Conservation (phyloP, 2,113 vertebrate species). For the Apteryx owenii region DNA sequence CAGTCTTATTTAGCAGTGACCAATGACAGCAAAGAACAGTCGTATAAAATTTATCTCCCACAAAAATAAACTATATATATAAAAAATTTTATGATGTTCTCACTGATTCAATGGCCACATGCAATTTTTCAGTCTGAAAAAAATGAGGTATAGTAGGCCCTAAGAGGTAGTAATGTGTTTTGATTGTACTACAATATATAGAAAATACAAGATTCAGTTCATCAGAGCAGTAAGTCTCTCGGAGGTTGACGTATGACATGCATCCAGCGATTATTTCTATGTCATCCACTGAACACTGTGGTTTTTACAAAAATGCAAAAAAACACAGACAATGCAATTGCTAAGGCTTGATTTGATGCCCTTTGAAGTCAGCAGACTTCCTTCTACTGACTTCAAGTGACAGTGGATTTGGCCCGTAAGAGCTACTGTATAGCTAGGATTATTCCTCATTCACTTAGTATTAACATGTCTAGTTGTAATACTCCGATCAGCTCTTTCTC, state of each 20-base stretch:
- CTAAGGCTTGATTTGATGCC: conserved; percentile 22
- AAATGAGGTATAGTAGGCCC: conserved; percentile 95
- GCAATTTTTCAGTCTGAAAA: conserved; percentile 88
- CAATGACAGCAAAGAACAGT: conserved; percentile 89
- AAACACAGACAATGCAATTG: neutral
- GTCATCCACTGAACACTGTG: conserved; percentile 74
- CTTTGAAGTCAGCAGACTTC: conserved; percentile 23
- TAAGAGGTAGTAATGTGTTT: conserved; percentile 96
- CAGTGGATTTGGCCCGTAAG: conserved; percentile 53
- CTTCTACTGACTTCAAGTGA: conserved; percentile 20
- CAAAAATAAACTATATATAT: conserved; percentile 97
- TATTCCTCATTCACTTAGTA: conserved; percentile 51
- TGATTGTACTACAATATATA: conserved; percentile 93
- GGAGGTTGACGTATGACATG: conserved; percentile 74
- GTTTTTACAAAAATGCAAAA: conserved; percentile 46
- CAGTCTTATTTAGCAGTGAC: conserved; percentile 87
- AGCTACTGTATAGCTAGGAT: conserved; percentile 61
- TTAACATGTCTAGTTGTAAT: conserved; percentile 11
- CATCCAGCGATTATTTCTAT: conserved; percentile 36
- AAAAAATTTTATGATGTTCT: conserved; percentile 92
- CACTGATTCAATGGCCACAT: conserved; percentile 86
- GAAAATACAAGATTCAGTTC: conserved; percentile 82
- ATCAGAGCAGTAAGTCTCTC: conserved; percentile 80
- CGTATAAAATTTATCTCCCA: conserved; percentile 94
- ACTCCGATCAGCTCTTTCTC: conserved; percentile 59